These are phyloP conservation scores for Otus sunia DNA, from an alignment of 2,113 vertebrate species.

Conservation along the genomic window DNA sequence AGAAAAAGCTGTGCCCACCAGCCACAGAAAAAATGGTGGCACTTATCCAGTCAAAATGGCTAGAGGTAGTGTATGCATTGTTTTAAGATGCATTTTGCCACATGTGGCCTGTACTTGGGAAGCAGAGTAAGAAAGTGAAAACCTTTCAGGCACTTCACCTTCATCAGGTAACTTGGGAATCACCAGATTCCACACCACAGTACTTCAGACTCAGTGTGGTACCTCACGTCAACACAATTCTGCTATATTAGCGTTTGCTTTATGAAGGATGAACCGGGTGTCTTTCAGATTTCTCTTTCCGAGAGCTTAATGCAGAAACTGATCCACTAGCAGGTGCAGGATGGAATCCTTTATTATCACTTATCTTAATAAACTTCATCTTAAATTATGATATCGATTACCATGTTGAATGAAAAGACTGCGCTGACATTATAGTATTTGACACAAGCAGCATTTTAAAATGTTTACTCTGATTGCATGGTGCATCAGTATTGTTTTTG, in stretches of 20 bases:
- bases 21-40: neutral
- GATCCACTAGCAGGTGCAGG: neutral
- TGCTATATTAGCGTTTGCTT: neutral
- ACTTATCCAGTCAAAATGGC: neutral
- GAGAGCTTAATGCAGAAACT: neutral
- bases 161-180: neutral
- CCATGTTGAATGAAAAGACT: constrained; percentile 36
- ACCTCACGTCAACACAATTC: neutral
- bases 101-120: neutral
- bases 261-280: neutral
- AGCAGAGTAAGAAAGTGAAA: neutral
- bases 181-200: neutral
- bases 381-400: constrained; percentile 32
- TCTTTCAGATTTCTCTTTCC: neutral
- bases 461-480: constrained; percentile 1
- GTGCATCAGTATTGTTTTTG: constrained; percentile 12
- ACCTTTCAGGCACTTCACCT: neutral
- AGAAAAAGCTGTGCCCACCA: neutral
- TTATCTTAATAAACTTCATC: constrained; percentile 37
- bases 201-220: neutral
- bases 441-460: constrained; percentile 1
- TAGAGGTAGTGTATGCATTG: neutral
- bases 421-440: neutral
- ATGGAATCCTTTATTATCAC: constrained; percentile 22
- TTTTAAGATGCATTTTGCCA: neutral